Evolutionary conservation across 1,140 invertebrate species (phyloP).

Genomic region (Drosophila sulfurigaster): DNA sequence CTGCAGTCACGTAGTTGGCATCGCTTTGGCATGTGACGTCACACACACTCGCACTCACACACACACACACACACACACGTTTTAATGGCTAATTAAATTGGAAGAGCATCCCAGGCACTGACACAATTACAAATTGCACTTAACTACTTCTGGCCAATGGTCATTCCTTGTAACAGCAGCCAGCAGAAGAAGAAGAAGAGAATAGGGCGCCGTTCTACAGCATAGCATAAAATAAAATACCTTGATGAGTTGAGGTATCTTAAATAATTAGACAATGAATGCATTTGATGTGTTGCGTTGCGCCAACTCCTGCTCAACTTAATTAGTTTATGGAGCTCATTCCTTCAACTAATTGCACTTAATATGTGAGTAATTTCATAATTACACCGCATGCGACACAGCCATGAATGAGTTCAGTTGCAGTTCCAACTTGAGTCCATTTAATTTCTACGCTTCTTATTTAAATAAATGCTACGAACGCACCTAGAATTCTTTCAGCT

Average conservation of each 20-base stretch:
- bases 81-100: conserved; percentile 83
- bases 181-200: too few species aligned
- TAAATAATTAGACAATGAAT: conserved; percentile 47
- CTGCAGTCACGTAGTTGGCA: conserved; percentile 71
- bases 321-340: conserved; percentile 49
- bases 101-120: conserved; percentile 68
- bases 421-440: not conserved
- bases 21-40: conserved; percentile 73
- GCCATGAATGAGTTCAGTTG: not conserved
- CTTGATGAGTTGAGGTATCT: conserved; percentile 32
- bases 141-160: conserved; percentile 55
- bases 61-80: conserved; percentile 50
- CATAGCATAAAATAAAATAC: conserved; percentile 32
- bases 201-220: conserved; percentile 16
- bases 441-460: not conserved
- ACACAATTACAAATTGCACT: conserved; percentile 82
- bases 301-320: conserved; percentile 26
- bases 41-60: conserved; percentile 51
- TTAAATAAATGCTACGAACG: not conserved
- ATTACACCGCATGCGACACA: conserved; percentile 8
- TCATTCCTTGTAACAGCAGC: not conserved
- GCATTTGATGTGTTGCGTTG: conserved; percentile 35
- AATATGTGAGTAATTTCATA: conserved; percentile 47
- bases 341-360: conserved; percentile 34
- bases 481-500: not conserved